Evolutionary conservation across 1,140 invertebrate species (phyloP).

Genomic region (Caenorhabditis tropicalis): DNA sequence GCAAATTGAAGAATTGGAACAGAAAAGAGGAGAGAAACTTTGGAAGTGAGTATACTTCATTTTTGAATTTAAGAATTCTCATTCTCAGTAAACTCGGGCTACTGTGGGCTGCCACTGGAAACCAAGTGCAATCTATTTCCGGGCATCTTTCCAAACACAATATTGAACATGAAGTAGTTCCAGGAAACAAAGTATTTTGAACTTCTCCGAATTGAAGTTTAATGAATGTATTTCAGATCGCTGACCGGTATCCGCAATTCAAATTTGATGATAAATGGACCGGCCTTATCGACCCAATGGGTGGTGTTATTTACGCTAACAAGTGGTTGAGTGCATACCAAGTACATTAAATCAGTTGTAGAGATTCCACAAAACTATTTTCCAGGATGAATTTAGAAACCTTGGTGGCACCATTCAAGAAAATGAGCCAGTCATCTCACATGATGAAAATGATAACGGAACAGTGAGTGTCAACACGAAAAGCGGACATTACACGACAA

Average conservation of each 20-base stretch:
- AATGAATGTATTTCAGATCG: background rate
- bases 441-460: background rate
- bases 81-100: constrained; percentile 45
- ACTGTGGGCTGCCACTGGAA: constrained; percentile 31
- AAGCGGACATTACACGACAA: constrained; percentile 6
- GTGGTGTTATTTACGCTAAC: constrained; percentile 51
- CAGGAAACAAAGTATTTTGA: background rate
- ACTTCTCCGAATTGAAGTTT: no score
- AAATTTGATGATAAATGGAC: constrained; percentile 35
- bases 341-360: background rate
- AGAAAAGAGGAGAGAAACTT: constrained; percentile 33
- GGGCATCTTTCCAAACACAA: background rate
- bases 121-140: constrained; percentile 18
- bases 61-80: background rate
- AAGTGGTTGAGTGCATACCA: constrained; percentile 51
- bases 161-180: constrained; percentile 46
- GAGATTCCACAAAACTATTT: background rate
- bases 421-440: constrained; percentile 28
- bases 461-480: background rate
- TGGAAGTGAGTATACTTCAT: constrained; percentile 40
- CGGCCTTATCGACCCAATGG: constrained; percentile 50
- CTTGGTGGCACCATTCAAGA: constrained; percentile 40
- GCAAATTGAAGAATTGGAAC: constrained; percentile 51
- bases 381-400: constrained; percentile 45
- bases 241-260: constrained; percentile 46